Evolutionary conservation across 2,113 vertebrate genomes (phyloP).

Genomic region (Callopanchax toddi): DNA sequence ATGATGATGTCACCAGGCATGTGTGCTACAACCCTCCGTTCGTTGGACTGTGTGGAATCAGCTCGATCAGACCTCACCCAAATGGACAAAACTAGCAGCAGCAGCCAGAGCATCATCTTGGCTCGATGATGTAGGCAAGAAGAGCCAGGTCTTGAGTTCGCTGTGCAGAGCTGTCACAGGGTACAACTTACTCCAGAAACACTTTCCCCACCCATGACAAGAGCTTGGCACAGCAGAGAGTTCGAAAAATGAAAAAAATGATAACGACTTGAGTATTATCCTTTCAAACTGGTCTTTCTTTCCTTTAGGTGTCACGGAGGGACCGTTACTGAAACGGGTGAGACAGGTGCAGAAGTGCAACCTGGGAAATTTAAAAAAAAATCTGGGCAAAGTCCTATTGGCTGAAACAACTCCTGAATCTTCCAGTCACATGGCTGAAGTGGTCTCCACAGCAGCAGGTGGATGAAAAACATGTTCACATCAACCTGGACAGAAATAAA

Average conservation of each 20-base stretch:
- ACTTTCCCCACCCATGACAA: slow-evolving; percentile 56
- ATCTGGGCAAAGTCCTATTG: slow-evolving; percentile 32
- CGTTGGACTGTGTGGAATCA: slow-evolving; percentile 85
- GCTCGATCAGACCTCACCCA: slow-evolving; percentile 70
- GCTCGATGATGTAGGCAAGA: slow-evolving; percentile 16
- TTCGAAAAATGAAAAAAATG: slow-evolving; percentile 4
- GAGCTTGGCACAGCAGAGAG: slow-evolving; percentile 25
- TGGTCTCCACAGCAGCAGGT: slow-evolving; percentile 49
- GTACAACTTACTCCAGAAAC: slow-evolving; percentile 25
- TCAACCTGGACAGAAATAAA: slow-evolving; percentile 41
- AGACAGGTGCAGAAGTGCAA: slow-evolving; percentile 40
- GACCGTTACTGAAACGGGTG: slow-evolving; percentile 41
- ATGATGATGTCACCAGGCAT: slow-evolving; percentile 96
- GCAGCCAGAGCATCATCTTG: slow-evolving; percentile 86
- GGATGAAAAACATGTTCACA: slow-evolving; percentile 41
- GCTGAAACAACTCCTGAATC: slow-evolving; percentile 22
- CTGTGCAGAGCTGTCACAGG: slow-evolving; percentile 39
- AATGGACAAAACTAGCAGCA: slow-evolving; percentile 77
- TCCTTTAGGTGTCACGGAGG: slow-evolving; percentile 37
- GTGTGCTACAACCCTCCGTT: slow-evolving; percentile 93
- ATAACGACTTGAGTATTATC: slow-evolving; percentile 6
- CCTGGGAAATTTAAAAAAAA: slow-evolving; percentile 46
- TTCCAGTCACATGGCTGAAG: slow-evolving; percentile 27
- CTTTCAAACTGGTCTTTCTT: slow-evolving; percentile 16
- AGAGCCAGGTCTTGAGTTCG: slow-evolving; percentile 20